Conservation (phyloP, 2,113 vertebrate genomes). For the Trichechus manatus region DNA sequence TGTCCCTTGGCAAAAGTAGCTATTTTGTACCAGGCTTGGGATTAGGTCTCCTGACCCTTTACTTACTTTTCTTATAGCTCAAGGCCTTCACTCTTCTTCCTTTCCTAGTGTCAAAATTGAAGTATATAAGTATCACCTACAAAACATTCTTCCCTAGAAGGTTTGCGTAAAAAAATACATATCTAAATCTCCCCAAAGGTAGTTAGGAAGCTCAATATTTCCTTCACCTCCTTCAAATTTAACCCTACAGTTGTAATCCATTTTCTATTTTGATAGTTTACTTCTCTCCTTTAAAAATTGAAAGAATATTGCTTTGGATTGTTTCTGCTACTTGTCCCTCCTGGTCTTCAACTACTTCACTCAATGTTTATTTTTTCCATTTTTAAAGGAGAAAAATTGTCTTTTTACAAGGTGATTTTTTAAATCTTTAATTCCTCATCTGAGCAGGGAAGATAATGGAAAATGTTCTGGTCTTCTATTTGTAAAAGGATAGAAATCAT, state of each 20-base stretch:
- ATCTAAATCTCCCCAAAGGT: neutral
- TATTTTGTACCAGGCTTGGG: neutral
- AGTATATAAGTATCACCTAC: neutral
- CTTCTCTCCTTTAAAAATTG: neutral
- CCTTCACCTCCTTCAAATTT: neutral
- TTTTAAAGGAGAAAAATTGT: neutral
- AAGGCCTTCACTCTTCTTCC: neutral
- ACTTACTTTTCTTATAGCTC: neutral
- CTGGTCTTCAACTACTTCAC: neutral
- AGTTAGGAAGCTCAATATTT: neutral
- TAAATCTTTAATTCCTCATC: constrained; percentile 5
- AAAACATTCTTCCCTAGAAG: neutral
- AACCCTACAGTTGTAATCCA: neutral
- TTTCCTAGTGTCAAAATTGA: neutral
- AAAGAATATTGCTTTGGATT: no score
- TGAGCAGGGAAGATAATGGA: neutral
- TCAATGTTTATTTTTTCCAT: neutral
- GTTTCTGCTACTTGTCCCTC: neutral
- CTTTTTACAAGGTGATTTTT: neutral
- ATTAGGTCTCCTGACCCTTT: neutral
- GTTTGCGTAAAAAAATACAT: neutral
- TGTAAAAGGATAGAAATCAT: neutral
- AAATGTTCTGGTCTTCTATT: neutral
- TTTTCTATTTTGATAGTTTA: neutral
- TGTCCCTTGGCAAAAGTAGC: neutral